phyloP scores from a whole-genome alignment of 2,113 vertebrate genomes.

The Oryzias celebensis region DNA sequence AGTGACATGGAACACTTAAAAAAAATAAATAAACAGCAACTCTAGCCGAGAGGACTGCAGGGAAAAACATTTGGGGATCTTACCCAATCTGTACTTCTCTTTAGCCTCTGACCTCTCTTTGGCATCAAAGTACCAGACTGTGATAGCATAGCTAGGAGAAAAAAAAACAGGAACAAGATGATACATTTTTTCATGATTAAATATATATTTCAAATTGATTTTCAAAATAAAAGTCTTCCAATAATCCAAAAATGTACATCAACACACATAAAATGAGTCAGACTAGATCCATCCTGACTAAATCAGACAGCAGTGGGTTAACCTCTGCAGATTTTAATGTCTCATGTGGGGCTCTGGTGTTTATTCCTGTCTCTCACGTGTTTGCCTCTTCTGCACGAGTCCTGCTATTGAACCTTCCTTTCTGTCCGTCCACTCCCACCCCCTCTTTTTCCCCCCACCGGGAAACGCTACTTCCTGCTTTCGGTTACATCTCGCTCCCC shows the following conservation, averaged over 20 bases:
- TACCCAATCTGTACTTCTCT: slow-evolving; percentile 86
- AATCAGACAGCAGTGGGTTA: slow-evolving; percentile 41
- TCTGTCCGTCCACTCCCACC: slow-evolving; percentile 43
- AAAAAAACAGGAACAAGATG: not conserved
- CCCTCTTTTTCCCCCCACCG: slow-evolving; percentile 33
- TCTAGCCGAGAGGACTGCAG: not conserved
- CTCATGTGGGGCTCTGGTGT: slow-evolving; percentile 67
- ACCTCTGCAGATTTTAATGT: slow-evolving; percentile 24
- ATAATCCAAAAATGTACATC: no score
- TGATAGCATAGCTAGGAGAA: slow-evolving; percentile 86
- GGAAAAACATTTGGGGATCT: slow-evolving; percentile 11
- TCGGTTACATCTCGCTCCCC: slow-evolving; percentile 57
- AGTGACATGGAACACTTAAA: not conserved
- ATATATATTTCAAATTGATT: not conserved
- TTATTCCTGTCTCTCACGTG: slow-evolving; percentile 74
- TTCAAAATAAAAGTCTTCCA: no score
- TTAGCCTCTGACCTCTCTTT: slow-evolving; percentile 89
- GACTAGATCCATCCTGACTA: not conserved
- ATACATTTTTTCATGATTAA: not conserved
- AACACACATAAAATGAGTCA: no score
- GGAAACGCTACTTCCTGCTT: slow-evolving; percentile 79
- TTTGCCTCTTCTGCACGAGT: slow-evolving; percentile 57
- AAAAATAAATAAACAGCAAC: not conserved
- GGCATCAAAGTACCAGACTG: slow-evolving; percentile 95
- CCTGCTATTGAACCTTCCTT: slow-evolving; percentile 67